phyloP scores from a whole-genome alignment of 2,888 invertebrate genomes.

The Cyrtodaria siliqua region DNA sequence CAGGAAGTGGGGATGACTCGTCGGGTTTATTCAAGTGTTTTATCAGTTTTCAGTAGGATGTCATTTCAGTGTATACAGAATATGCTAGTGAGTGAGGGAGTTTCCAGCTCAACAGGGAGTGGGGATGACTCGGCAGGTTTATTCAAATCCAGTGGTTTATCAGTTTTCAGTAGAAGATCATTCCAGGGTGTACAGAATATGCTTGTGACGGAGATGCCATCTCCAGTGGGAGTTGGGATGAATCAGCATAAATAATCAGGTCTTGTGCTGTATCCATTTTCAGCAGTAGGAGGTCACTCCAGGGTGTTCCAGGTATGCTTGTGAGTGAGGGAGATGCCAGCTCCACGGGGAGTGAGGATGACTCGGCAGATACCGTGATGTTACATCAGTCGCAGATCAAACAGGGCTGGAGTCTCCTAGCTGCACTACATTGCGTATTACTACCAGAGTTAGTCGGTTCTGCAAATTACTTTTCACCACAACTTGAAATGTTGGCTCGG shows the following conservation, averaged over 20 bases:
- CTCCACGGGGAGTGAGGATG: constrained; percentile 70
- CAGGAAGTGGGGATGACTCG: no score
- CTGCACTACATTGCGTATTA: constrained; percentile 98
- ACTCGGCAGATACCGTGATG: constrained; percentile 58
- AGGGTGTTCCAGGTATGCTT: constrained; percentile 58
- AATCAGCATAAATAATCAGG: constrained; percentile 60
- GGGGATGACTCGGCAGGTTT: no score
- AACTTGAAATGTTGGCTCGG: constrained; percentile 98
- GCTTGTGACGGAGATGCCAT: constrained; percentile 59
- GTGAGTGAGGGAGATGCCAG: constrained; percentile 61
- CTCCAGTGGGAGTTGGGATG: constrained; percentile 70
- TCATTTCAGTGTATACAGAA: no score
- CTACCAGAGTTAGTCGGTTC: constrained; percentile 95
- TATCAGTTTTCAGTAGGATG: no score
- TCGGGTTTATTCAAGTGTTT: no score
- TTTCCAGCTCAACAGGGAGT: no score
- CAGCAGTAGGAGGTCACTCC: constrained; percentile 22
- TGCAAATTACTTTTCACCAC: constrained; percentile 94
- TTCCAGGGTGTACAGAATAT: constrained; percentile 57
- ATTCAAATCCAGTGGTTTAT: no score
- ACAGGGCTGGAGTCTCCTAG: constrained; percentile 98
- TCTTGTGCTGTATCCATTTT: constrained; percentile 1
- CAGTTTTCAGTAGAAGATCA: constrained; percentile 15
- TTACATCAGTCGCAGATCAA: constrained; percentile 94
- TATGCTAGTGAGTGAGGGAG: no score